Percentiles rank a stretch among this genome's conserved stretches.
These are phyloP conservation scores for Naja naja DNA, from an alignment of 2,113 vertebrate species.

Conservation along the genomic window DNA sequence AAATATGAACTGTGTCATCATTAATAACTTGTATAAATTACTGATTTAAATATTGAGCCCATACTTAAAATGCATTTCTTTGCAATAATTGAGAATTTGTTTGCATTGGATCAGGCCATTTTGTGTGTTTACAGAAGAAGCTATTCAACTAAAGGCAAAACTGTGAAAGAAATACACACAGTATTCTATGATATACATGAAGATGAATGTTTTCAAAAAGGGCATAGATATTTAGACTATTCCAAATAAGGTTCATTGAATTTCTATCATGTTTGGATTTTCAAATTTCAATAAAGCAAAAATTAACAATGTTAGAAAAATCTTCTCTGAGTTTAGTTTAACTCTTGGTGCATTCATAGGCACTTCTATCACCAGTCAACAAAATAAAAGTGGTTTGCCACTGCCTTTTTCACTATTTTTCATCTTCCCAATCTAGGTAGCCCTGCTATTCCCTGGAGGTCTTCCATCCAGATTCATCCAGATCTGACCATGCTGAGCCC, in stretches of 20 bases:
- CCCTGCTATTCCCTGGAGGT: background rate
- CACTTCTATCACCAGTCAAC: background rate
- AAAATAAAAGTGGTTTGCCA: background rate
- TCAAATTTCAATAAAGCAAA: constrained; percentile 20
- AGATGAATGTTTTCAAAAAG: background rate
- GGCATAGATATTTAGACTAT: background rate
- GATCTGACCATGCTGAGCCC: background rate
- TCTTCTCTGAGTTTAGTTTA: background rate
- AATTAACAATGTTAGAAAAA: background rate
- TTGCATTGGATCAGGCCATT: background rate
- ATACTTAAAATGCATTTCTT: background rate
- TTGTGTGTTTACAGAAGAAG: background rate
- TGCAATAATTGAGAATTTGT: background rate
- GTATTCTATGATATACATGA: background rate
- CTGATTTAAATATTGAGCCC: background rate
- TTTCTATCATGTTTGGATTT: background rate
- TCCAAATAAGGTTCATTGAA: background rate
- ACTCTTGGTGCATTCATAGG: background rate
- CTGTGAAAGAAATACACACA: background rate
- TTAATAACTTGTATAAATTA: background rate
- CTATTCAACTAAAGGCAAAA: background rate
- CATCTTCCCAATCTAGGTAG: background rate
- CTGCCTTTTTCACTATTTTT: background rate
- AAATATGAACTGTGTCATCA: background rate
- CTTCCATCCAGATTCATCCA: background rate